Percentiles rank a stretch among this genome's conserved stretches.
These are phyloP conservation scores for Arrhopalites spinosus DNA, from an alignment of 2,888 invertebrate species.

Conservation along the genomic window DNA sequence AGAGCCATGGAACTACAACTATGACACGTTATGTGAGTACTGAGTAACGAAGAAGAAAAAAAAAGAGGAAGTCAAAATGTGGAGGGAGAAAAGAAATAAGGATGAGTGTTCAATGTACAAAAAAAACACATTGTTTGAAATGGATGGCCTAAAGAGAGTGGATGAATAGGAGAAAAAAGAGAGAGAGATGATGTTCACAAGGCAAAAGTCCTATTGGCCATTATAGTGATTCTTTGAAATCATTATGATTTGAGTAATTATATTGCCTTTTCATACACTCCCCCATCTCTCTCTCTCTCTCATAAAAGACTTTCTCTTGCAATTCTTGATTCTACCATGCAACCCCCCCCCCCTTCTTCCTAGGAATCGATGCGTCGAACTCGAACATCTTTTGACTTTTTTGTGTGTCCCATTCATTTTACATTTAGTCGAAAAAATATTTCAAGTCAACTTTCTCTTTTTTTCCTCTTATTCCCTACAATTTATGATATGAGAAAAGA, in stretches of 20 bases:
- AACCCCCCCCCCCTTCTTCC: neutral
- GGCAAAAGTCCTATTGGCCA: slow-evolving; percentile 40
- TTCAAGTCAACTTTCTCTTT: too few species aligned
- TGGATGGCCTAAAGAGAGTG: neutral
- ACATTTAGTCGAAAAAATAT: too few species aligned
- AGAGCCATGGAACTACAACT: too few species aligned
- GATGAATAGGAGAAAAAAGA: neutral
- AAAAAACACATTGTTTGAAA: slow-evolving; percentile 7
- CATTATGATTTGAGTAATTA: slow-evolving; percentile 44
- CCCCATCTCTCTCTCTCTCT: slow-evolving; percentile 6
- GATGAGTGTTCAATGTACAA: neutral
- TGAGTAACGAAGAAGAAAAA: too few species aligned
- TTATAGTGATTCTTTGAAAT: slow-evolving; percentile 43
- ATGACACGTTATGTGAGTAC: too few species aligned
- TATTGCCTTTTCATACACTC: slow-evolving; percentile 30
- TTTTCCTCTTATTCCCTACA: too few species aligned
- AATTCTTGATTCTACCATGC: neutral
- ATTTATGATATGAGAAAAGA: too few species aligned
- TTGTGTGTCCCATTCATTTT: neutral
- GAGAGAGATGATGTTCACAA: slow-evolving; percentile 20
- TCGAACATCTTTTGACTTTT: slow-evolving; percentile 11
- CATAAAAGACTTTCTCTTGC: too few species aligned
- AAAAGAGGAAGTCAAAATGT: too few species aligned
- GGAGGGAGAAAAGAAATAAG: neutral
- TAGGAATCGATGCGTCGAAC: neutral